Base-by-base conservation (phyloP, 2,888 invertebrate species). In the Osmoderma eremita region DNA sequence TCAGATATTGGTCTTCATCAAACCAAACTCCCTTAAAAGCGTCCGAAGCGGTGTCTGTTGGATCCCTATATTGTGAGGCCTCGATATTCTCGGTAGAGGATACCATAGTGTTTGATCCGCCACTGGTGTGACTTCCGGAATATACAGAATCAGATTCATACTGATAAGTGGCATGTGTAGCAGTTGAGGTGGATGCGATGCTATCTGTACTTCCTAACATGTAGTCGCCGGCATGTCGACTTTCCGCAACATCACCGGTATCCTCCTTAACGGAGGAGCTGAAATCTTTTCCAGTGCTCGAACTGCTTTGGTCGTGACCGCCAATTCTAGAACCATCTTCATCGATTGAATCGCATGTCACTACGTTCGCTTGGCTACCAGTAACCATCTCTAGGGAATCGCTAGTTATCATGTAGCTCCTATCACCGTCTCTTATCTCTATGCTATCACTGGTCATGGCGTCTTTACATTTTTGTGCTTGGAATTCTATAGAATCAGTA, bases 71-170 rank as follows among this genome's bases (percentile, higher is more conserved):
- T 17, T 58, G 58, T 24, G 58, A 39, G 10, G 88, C 87, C 77
- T 90, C 90, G 74, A 90, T 81, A 18, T 88, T 89, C 76, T 91
- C 91, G 72, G 90, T 85, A 15, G 90, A 90, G 20, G 93, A 93
- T 63, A 94, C 91, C 86, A 94, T 88, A 12, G 93, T 93, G 80
- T 92, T 93, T 65, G 93, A 93, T 72, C 92, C 93, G 71, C 87
- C 88, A 80, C 93, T 93, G 17, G 93, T 93, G 63, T 93, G 88
- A 80, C 93, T 93, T 63, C 93, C 92, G 0, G 93, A 93, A 90
- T 93, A 92, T 41, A 92, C 88, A 0, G 93, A 94, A 77, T 93
- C 93, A 0, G 91, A 91, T 80, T 93, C 93, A 72, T 91, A 92
- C 78, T 92, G 92, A 77, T 91, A 74, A 0, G 93, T 93, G 10